Percentiles rank a stretch among this genome's conserved stretches.
These are phyloP conservation scores for Heliangelus exortis DNA, from an alignment of 2,797 vertebrate genomes.

Conservation along the genomic window DNA sequence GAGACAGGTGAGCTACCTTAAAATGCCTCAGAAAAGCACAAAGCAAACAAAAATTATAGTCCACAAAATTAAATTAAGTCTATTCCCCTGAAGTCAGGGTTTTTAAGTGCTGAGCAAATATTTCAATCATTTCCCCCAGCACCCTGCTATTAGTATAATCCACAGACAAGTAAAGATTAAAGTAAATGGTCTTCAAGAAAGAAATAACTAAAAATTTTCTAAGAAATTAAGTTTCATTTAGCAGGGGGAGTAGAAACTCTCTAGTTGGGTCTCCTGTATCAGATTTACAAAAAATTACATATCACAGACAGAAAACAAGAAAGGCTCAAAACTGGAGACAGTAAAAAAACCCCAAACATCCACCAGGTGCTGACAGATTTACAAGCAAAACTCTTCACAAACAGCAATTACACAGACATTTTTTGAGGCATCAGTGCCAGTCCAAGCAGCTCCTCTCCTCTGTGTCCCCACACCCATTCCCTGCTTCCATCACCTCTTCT, in stretches of 20 bases:
- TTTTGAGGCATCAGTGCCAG: background rate
- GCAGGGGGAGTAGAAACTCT: background rate
- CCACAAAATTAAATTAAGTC: background rate
- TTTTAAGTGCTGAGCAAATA: background rate
- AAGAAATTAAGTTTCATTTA: background rate
- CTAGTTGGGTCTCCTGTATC: background rate
- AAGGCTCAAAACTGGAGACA: background rate
- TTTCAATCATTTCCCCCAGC: background rate
- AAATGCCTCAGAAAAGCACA: background rate
- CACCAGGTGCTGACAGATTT: slow-evolving; percentile 6
- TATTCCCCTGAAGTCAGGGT: background rate
- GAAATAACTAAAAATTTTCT: background rate
- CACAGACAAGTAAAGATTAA: background rate
- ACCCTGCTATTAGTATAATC: background rate
- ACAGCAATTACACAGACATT: background rate
- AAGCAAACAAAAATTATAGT: background rate
- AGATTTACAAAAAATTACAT: background rate
- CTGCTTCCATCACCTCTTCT: background rate
- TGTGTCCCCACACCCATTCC: background rate
- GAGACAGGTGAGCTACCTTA: background rate
- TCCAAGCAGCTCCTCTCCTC: background rate
- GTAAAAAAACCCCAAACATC: background rate
- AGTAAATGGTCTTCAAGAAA: background rate
- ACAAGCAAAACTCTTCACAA: background rate
- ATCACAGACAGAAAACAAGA: background rate